Base-by-base conservation (phyloP, 1,140 invertebrate genomes). In the Littorina saxatilis region DNA sequence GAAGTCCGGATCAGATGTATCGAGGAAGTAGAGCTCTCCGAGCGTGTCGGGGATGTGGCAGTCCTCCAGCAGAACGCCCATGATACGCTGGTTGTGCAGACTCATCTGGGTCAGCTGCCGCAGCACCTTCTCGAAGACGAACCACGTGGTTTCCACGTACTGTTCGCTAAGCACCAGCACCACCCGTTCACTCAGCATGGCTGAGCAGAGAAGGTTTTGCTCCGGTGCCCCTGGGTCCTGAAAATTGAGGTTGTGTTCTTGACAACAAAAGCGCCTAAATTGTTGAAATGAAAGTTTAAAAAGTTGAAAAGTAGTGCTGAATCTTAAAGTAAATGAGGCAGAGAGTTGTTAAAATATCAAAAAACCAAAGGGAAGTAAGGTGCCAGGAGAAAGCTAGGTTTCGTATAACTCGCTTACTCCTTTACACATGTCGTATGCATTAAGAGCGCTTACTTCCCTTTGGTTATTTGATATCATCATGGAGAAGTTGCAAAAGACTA, bases 131-230 rank as follows among this genome's bases (percentile, higher is more conserved):
- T 89, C 88, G 75, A 89, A 88, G 13, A 85, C 83, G 23, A 78
- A 76, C 90, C 90, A 91, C 15, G 86, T 85, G 2, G 86, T 80
- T 52, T 85, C 80, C 47, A 90, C 85, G 77, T 90, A 91, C 52
- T 83, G 84, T 9, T 80, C 76, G 40, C 87, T 87, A 1, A 91
- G 83, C 2, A 90, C 88, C 61, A 91, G 81, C 5, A 90, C 87
- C 1, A 90, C 87, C 29, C 89, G 79, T 77, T 90, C 87, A 83
- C 90, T 91, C n/a, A 91, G 82, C 88, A 90, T 91, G 7, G 87
- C 85, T 0, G 90, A 88, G 84, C 90, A 90, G 47, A 91, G 79
- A 13, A 87, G 82, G 39, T 84, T 90, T 83, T 90, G 82, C 80
- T 87, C 77, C 58, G 84, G 50, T 27, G 80, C 27, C 35, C 63